phyloP scores from a whole-genome alignment of 30 jellyfish, hydroid and myxozoan species.

The Pelagia noctiluca region DNA sequence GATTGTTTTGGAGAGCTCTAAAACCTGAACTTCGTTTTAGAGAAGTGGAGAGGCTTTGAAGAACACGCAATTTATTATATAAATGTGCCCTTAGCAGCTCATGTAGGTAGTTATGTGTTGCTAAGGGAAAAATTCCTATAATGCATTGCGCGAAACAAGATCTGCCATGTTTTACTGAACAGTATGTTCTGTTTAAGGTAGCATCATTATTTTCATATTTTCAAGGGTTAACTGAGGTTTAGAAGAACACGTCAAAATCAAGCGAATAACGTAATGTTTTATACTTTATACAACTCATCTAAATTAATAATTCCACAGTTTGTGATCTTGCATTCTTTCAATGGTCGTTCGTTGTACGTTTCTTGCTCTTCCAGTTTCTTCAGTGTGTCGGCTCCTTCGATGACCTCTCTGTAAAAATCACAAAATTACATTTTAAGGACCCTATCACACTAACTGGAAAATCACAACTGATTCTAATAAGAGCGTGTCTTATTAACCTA shows the following conservation, averaged over 20 bases:
- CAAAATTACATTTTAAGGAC: not conserved
- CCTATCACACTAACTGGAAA: too few relatives aligned
- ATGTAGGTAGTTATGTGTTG: too few relatives aligned
- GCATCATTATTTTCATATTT: too few relatives aligned
- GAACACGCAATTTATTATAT: not conserved
- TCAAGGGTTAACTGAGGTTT: too few relatives aligned
- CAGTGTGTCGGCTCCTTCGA: conserved; percentile 79
- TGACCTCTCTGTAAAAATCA: conserved; percentile 62
- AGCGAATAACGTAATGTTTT: not conserved
- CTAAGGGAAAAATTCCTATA: too few relatives aligned
- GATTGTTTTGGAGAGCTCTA: too few relatives aligned
- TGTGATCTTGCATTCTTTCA: conserved; percentile 68
- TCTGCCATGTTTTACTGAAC: conserved; percentile 6
- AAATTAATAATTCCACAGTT: conserved; percentile 85
- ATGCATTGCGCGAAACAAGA: too few relatives aligned
- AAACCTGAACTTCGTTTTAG: too few relatives aligned
- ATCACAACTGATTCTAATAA: too few relatives aligned
- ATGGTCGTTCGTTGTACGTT: conserved; percentile 92
- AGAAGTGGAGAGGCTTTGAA: not conserved
- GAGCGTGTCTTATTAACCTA: too few relatives aligned
- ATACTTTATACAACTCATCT: conserved; percentile 61
- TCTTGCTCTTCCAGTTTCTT: conserved; percentile 70
- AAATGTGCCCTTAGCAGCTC: not conserved
- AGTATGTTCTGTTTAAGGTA: too few relatives aligned
- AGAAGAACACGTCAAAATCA: not conserved